These are phyloP conservation scores for Bombus breviceps DNA, from an alignment of 1,140 invertebrate genomes.

Conservation along the genomic window DNA sequence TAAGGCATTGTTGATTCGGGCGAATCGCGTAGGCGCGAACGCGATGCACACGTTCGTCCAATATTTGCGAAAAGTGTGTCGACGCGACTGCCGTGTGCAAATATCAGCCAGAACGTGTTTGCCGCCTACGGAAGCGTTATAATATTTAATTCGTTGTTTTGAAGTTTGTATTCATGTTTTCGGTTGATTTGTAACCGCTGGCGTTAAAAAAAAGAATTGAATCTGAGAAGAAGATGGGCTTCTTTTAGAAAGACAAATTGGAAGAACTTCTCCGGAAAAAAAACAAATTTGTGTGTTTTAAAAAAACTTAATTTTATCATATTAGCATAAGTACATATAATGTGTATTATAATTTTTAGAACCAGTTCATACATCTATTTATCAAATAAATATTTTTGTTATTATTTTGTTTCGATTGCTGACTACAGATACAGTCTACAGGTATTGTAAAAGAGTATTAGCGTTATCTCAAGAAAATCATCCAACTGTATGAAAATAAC, in stretches of 20 bases:
- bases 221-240: background rate
- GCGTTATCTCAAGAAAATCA: background rate
- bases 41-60: conserved; percentile 58
- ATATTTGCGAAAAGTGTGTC: conserved; percentile 63
- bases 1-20: conserved; percentile 57
- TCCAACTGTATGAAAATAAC: background rate
- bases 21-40: conserved; percentile 31
- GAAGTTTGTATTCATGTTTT: background rate
- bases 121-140: conserved; percentile 19
- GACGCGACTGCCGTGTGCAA: conserved; percentile 30
- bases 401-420: background rate
- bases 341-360: too few relatives aligned
- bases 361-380: too few relatives aligned
- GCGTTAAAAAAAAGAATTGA: too few relatives aligned
- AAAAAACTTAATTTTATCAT: too few relatives aligned
- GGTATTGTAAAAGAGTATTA: background rate
- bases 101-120: conserved; percentile 23
- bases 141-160: conserved; percentile 53
- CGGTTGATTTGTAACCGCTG: background rate
- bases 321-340: too few relatives aligned
- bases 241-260: background rate
- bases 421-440: background rate
- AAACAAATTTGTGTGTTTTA: too few relatives aligned
- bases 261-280: too few relatives aligned
- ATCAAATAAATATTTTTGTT: background rate